phyloP scores from a whole-genome alignment of 2,888 invertebrate species.

The Celastrina argiolus region DNA sequence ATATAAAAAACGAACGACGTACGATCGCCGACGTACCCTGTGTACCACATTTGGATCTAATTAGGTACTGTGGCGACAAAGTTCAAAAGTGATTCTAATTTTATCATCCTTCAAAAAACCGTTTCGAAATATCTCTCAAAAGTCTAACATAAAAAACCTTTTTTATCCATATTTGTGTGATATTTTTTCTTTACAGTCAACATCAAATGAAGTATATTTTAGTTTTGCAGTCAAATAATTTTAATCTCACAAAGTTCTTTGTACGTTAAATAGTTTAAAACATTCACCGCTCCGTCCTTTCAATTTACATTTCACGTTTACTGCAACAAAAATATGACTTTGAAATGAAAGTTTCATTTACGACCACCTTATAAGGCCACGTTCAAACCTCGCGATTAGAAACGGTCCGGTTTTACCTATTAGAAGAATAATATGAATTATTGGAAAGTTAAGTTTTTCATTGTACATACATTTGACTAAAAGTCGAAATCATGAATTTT shows the following conservation, averaged over 20 bases:
- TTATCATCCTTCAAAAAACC: too few relatives aligned
- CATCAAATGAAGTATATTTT: not conserved
- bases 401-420: too few relatives aligned
- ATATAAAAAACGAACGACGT: too few relatives aligned
- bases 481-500: too few relatives aligned
- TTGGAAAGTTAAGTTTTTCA: too few relatives aligned
- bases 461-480: too few relatives aligned
- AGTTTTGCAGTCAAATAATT: not conserved
- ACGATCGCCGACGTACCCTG: too few relatives aligned
- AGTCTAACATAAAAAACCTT: not conserved
- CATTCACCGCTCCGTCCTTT: not conserved
- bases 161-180: not conserved
- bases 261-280: not conserved
- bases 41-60: too few relatives aligned
- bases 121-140: too few relatives aligned
- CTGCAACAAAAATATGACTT: slow-evolving; percentile 9
- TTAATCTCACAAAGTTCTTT: not conserved
- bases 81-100: too few relatives aligned
- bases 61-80: too few relatives aligned
- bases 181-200: not conserved
- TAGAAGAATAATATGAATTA: too few relatives aligned
- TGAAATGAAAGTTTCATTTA: not conserved
- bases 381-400: not conserved
- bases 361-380: not conserved
- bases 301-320: slow-evolving; percentile 14